Base-by-base conservation (phyloP, 1,140 invertebrate genomes). In the Aethina tumida region DNA sequence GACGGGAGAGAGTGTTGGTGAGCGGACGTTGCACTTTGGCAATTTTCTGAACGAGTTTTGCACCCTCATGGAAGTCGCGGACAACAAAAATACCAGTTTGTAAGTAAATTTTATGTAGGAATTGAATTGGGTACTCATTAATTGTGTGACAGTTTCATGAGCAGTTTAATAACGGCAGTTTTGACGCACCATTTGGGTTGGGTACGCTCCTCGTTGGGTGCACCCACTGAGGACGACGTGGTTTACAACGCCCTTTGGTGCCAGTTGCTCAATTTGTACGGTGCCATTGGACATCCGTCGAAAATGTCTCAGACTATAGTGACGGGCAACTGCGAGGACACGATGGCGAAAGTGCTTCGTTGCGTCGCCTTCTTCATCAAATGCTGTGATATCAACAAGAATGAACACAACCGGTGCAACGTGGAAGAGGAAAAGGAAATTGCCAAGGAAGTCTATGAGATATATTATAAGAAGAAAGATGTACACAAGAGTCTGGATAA, bases 111-210 rank as follows among this genome's bases (percentile, higher is more conserved):
- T 3, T 17, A 6, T 42, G 14, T 25, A 9, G 16, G 15, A 15
- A 9, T 24, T 2, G 9, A 21, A 24, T 36, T 28, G 8, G 17
- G 4, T 27, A 22, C 16, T 36, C 8, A n/a, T 26, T 39, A 32
- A 30, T 27, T 39, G 10, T 12, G 37, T 74, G 73, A 37, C 69
- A 94, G 89, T 68, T 94, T 94, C 65, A 71, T 93, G 35, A 92
- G 87, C 58, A 90, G 84, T 9, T 67, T 93, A 33, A 59, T 93
- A 14, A 93, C 87, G 4, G 84, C 85, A 37, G 80, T 93, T 15
- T 63, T 93, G 27, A 92, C 86, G 0, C 75, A 92, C 65, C 90
- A 94, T 62, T 69, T 92, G 12, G 85, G 87, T 2, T 93, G 89
- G 90, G 85, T 92, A 30, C 77, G 88, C 8, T 42, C 63, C 34